Conservation (phyloP, 1,140 invertebrate genomes). For the Cheumatopsyche charites region DNA sequence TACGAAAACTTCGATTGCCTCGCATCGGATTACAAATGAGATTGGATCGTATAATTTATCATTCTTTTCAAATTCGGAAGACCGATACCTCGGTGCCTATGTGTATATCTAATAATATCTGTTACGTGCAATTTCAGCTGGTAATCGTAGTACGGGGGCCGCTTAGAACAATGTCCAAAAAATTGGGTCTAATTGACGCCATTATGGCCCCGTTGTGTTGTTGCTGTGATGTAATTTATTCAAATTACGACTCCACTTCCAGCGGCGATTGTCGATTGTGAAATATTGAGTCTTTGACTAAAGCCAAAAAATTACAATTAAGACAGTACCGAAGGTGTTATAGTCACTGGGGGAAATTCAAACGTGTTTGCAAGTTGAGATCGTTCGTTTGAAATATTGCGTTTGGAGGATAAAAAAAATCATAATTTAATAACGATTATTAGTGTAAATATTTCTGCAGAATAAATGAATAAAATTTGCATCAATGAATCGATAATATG, state of each 20-base stretch:
- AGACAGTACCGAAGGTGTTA: too few species aligned
- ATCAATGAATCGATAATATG: conserved; percentile 21
- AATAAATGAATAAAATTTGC: conserved; percentile 23
- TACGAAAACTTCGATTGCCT: conserved; percentile 7
- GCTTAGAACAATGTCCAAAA: conserved; percentile 42
- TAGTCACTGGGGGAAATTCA: too few species aligned
- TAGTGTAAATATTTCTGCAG: conserved; percentile 19
- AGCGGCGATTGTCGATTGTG: not conserved
- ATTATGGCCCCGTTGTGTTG: conserved; percentile 33
- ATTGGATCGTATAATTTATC: not conserved
- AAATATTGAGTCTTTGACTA: too few species aligned
- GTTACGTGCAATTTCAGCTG: conserved; percentile 43
- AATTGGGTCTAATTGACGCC: conserved; percentile 45
- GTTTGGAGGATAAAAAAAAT: conserved; percentile 9
- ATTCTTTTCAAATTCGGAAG: conserved; percentile 10
- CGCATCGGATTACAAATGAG: too few species aligned
- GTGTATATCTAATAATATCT: conserved; percentile 15
- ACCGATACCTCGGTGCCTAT: not conserved
- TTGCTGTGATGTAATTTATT: conserved; percentile 43
- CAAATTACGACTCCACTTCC: conserved; percentile 32
- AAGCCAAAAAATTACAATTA: too few species aligned
- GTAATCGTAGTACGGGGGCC: conserved; percentile 37
- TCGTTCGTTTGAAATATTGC: conserved; percentile 17
- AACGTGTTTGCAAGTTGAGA: too few species aligned
- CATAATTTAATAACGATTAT: conserved; percentile 24